Evolutionary conservation across 2,888 invertebrate species (phyloP).

Genomic region (Scaptomyza caliginosa): DNA sequence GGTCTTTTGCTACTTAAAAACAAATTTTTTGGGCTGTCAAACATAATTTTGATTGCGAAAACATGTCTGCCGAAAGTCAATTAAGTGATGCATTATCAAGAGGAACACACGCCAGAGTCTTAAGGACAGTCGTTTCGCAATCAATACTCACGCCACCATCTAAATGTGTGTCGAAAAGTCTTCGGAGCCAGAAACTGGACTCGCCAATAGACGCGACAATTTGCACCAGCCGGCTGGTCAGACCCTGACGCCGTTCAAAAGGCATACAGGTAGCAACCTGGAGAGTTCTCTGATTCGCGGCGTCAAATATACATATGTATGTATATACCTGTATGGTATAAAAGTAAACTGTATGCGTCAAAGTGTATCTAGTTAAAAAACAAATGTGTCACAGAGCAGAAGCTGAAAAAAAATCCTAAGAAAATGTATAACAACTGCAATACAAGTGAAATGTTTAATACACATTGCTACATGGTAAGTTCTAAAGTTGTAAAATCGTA

Average conservation of each 20-base stretch:
- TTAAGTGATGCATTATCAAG: conserved; percentile 27
- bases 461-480: conserved; percentile 7
- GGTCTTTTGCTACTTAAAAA: no score
- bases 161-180: conserved; percentile 20
- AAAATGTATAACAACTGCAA: conserved; percentile 33
- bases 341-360: conserved; percentile 39
- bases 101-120: conserved; percentile 22
- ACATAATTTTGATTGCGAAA: background rate
- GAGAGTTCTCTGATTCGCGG: conserved; percentile 31
- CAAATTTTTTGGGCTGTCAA: no score
- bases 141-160: conserved; percentile 49
- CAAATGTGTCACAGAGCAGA: conserved; percentile 40
- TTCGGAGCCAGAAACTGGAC: conserved; percentile 25
- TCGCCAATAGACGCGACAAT: conserved; percentile 25
- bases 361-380: conserved; percentile 67
- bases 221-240: conserved; percentile 24
- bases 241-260: conserved; percentile 21
- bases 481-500: background rate
- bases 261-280: conserved; percentile 35
- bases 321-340: conserved; percentile 65
- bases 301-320: background rate
- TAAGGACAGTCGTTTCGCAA: conserved; percentile 34
- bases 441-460: background rate
- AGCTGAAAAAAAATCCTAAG: conserved; percentile 20
- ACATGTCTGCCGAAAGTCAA: conserved; percentile 31